Base-by-base conservation (phyloP, 1,140 invertebrate species). In the Drosophila auraria region DNA sequence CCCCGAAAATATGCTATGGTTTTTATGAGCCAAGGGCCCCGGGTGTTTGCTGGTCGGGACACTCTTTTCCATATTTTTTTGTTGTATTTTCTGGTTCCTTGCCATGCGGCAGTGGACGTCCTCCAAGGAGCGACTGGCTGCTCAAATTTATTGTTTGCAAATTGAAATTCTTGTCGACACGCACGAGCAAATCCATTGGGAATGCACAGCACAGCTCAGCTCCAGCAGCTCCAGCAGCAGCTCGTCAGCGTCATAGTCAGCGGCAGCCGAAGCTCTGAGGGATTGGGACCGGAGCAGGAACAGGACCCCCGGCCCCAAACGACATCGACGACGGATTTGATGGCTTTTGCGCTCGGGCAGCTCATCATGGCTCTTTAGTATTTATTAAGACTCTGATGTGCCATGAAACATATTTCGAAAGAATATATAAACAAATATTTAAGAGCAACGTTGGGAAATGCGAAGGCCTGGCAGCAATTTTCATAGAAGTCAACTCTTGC, bases 121-220 rank as follows among this genome's bases (percentile, higher is more conserved):
- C 62, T 75, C 71, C 9, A 75, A 83, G 81, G 80, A 83, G 60
- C 71, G 51, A 74, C 59, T 89, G 73, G 72, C 81, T 87, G 65
- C 69, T 87, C 78, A 87, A 89, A 89, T 87, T 89, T 87, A 89
- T 89, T 89, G 84, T 90, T 80, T 90, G 75, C 84, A 89, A 89
- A 89, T 89, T 89, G 84, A 89, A 89, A 89, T 89, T 89, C 86
- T 90, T 89, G 84, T 84, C 84, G 86, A 87, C 84, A 87, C 84
- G 84, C 84, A 87, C 84, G 84, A 87, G 86, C 84, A 87, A 89
- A 79, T 82, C 84, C 78, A 76, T 82, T 82, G 82, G 78, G 86
- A 86, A 79, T 84, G 77, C 83, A 77, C 63, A 62, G 81, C 79
- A 59, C 72, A 58, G 71, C 78, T 49, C 56, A 40, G 38, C 44